A percentile compares a stretch with the other conserved stretches of the same genome.
These are phyloP conservation scores for Bos taurus DNA, from an alignment of 2,113 vertebrate species.

Conservation along the genomic window ARS-UCD2.0 NC_037337.1:32576501-32577000, in stretches of 20 bases:
- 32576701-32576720: neutral
- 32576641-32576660: neutral
- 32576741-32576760: neutral
- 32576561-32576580: constrained; percentile 1
- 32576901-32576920: neutral
- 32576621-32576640: neutral
- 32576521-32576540: constrained; percentile 48
- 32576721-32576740: neutral
- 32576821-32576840: neutral
- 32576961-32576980: neutral
- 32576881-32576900: neutral
- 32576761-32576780: neutral
- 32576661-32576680: neutral
- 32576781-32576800: neutral
- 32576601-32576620: neutral
- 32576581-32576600: neutral
- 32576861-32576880: neutral
- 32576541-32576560: neutral
- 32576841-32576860: neutral
- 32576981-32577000: neutral
- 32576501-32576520: constrained; percentile 25
- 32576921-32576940: neutral
- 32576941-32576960: neutral
- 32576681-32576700: neutral
- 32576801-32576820: neutral